Percentiles rank a stretch among this genome's conserved stretches.
phyloP scores from a whole-genome alignment of 2,797 vertebrate genomes.

The Bradypodion ventrale region DNA sequence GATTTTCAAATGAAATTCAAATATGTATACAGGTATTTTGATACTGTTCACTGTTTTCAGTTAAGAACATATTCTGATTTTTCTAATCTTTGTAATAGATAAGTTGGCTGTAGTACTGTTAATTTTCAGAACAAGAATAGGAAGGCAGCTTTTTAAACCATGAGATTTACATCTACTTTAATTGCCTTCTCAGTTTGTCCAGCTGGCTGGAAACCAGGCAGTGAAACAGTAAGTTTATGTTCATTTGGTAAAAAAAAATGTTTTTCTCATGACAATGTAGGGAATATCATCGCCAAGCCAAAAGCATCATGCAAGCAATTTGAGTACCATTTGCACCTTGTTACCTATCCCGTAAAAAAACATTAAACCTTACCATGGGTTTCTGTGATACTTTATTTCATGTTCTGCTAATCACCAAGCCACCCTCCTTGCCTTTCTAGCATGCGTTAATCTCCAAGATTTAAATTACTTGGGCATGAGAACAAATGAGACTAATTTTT shows the following conservation, averaged over 20 bases:
- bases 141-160: slow-evolving; percentile 28
- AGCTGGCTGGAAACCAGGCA: slow-evolving; percentile 98
- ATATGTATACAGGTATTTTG: not conserved
- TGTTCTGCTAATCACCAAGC: not conserved
- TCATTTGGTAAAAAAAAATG: slow-evolving; percentile 3
- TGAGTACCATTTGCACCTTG: not conserved
- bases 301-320: not conserved
- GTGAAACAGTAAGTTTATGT: slow-evolving; percentile 90
- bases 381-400: not conserved
- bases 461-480: not conserved
- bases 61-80: not conserved
- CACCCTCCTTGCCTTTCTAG: not conserved
- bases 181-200: slow-evolving; percentile 85
- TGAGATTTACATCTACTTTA: slow-evolving; percentile 18
- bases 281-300: not conserved
- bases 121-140: not conserved
- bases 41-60: not conserved
- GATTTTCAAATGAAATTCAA: not conserved
- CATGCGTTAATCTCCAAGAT: not conserved
- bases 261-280: not conserved
- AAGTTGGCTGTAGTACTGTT: not conserved
- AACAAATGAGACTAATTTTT: not conserved
- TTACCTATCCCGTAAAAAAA: not conserved
- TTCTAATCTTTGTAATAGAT: slow-evolving; percentile 2
- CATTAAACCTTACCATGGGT: not conserved